Evolutionary conservation across 2,888 invertebrate species (phyloP), one percentile per base, ranked within the genome.

Genomic region (Netelia melanura): DNA sequence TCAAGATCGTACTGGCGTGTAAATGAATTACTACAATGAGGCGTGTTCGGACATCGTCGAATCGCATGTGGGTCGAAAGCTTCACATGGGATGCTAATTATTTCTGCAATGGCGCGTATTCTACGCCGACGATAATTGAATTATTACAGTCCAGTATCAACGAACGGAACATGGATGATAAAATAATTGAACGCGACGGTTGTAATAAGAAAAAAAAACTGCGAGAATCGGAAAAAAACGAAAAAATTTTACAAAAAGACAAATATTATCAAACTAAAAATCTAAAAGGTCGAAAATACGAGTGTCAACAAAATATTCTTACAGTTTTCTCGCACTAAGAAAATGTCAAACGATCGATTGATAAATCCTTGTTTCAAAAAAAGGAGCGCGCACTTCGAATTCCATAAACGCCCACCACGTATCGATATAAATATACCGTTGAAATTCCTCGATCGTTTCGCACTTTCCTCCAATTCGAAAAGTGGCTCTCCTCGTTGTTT

Each of bases 11-110:
- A 38, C n/a, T 64, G 17, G 72, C 8, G 64, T 43, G 77, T 23
- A 78, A 77, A 84, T 64, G 21, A 78, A 81, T 84, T 78, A 78
- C 77, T 25, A 30, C 11, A 43, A 62, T 23, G 77, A 84, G 77
- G 84, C 54, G 84, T 62, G 84, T 84, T 80, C 43, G 23, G n/a
- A 61, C 68, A 71, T 64, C 11, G 52, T 71, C 14, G 68, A 68
- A 56, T 77, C 54, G 54, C 77, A 38, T 21, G 58, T 64, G 62
- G 64, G 77, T 80, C 65, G 62, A 71, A 67, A 67, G 67, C 48
- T 23, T 38, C 61, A n/a, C 62, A 54, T 62, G 25, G 72, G 72
- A 78, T 68, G 81, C 81, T 84, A 84, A 84, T 84, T 81, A 81
- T 84, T 84, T 52, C 48, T 74, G 77, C 68, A 82, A 77, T 71